Evolutionary conservation across 2,888 invertebrate species (phyloP).

Genomic region (Melanchra persicariae): DNA sequence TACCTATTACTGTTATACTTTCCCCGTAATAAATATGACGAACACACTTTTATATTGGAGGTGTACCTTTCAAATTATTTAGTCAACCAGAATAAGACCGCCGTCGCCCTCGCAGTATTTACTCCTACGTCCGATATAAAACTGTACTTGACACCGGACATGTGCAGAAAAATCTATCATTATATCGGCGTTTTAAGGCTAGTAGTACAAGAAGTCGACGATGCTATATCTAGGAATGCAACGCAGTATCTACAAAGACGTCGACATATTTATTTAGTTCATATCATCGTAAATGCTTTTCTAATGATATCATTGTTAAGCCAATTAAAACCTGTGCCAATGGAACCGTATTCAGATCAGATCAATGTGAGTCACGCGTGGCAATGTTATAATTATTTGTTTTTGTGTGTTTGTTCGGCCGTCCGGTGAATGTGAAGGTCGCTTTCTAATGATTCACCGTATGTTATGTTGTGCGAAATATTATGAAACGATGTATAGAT

Average conservation of each 20-base stretch:
- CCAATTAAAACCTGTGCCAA: conserved; percentile 48
- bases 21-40: conserved; percentile 11
- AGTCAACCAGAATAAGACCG: conserved; percentile 46
- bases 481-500: conserved; percentile 62
- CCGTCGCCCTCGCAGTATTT: conserved; percentile 28
- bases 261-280: conserved; percentile 48
- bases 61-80: conserved; percentile 49
- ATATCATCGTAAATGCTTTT: conserved; percentile 58
- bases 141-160: conserved; percentile 62
- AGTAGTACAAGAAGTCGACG: conserved; percentile 39
- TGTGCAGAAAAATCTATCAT: conserved; percentile 48
- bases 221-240: conserved; percentile 44
- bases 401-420: conserved; percentile 66
- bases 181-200: conserved; percentile 49
- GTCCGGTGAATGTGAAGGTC: conserved; percentile 78
- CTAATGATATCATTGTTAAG: conserved; percentile 64
- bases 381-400: conserved; percentile 74
- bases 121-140: conserved; percentile 58
- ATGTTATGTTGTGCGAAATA: conserved; percentile 56
- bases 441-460: conserved; percentile 80
- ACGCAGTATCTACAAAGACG: conserved; percentile 26
- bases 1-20: conserved; percentile 35
- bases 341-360: conserved; percentile 63
- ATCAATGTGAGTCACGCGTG: conserved; percentile 73
- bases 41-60: conserved; percentile 35